Percentiles rank a stretch among this genome's conserved stretches.
These are phyloP conservation scores for Apus apus DNA, from an alignment of 2,113 vertebrate genomes.

Conservation along the genomic window DNA sequence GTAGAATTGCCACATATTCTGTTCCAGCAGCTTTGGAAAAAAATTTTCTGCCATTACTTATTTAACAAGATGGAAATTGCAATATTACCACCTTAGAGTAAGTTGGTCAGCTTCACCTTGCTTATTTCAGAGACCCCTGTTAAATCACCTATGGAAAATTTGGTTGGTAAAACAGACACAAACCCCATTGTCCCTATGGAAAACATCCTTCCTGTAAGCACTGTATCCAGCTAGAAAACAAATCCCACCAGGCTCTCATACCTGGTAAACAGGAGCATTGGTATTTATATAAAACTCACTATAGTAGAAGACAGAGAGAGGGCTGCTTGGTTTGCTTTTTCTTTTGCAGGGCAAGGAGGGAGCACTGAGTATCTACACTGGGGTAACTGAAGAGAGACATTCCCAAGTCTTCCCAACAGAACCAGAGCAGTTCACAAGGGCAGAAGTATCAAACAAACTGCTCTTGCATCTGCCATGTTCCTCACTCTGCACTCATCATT, in stretches of 20 bases:
- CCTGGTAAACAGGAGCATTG: background rate
- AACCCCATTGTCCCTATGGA: accelerated
- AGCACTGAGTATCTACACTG: background rate
- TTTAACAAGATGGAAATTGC: background rate
- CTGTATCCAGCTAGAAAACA: no score
- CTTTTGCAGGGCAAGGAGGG: background rate
- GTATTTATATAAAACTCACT: background rate
- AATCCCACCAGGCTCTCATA: background rate
- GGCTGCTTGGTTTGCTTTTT: background rate
- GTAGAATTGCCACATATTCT: background rate
- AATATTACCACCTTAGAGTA: background rate
- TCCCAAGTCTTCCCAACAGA: background rate
- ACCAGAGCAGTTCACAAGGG: background rate
- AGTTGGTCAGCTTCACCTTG: background rate
- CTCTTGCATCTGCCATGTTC: background rate
- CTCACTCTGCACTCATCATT: background rate
- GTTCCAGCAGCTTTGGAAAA: background rate
- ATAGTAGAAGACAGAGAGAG: background rate
- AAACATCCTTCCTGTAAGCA: background rate
- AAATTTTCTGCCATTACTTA: background rate
- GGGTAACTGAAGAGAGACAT: background rate
- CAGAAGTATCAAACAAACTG: background rate
- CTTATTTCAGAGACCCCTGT: background rate
- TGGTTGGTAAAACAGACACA: background rate
- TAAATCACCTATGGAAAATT: background rate